Conservation (phyloP, 2,797 vertebrate genomes). For the Eidolon dupreanum region DNA sequence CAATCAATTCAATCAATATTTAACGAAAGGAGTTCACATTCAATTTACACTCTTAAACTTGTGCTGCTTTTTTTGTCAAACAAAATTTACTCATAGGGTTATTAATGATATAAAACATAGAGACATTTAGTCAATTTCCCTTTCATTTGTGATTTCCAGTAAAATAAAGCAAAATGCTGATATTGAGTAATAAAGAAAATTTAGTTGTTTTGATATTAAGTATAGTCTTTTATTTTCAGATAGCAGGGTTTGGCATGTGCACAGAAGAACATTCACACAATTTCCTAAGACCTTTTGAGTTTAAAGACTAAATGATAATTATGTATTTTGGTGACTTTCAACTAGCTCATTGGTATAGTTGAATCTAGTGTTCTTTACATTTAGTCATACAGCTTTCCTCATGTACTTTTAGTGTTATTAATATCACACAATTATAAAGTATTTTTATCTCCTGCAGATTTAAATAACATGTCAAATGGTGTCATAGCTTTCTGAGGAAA, state of each 20-base stretch:
- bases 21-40: neutral
- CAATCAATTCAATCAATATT: slow-evolving; percentile 30
- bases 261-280: neutral
- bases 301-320: neutral
- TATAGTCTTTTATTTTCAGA: neutral
- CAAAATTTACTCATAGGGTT: neutral
- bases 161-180: slow-evolving; percentile 20
- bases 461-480: neutral
- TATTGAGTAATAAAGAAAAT: neutral
- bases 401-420: neutral
- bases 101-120: slow-evolving; percentile 13
- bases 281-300: neutral
- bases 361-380: neutral
- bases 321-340: neutral
- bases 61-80: neutral
- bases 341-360: neutral
- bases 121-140: neutral
- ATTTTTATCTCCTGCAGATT: neutral
- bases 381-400: neutral
- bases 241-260: neutral
- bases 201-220: neutral
- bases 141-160: slow-evolving; percentile 32
- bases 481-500: neutral
- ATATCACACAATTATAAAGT: neutral
- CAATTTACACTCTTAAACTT: neutral